Evolutionary conservation across 2,888 invertebrate species (phyloP).

Genomic region (Lycocerus yunnanus): DNA sequence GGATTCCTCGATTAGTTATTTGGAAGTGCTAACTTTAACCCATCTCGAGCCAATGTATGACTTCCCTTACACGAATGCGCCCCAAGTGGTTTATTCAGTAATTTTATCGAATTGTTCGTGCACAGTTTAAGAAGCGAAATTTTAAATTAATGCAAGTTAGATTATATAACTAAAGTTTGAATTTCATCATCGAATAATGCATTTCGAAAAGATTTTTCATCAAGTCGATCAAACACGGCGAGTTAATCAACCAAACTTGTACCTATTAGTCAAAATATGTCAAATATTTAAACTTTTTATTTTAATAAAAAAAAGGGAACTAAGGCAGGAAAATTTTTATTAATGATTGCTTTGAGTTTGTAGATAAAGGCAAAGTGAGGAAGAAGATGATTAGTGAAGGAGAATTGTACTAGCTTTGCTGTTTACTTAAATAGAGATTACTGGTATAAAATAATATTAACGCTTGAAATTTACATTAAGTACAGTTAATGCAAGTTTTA

Average conservation of each 20-base stretch:
- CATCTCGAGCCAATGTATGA: conserved; percentile 23
- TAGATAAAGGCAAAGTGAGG: not conserved
- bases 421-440: not conserved
- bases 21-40: conserved; percentile 26
- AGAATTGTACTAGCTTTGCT: not conserved
- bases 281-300: too few species aligned
- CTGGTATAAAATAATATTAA: not conserved
- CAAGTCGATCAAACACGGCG: not conserved
- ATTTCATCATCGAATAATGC: not conserved
- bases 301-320: not conserved
- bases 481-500: not conserved
- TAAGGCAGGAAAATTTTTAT: not conserved
- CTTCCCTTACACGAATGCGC: conserved; percentile 20
- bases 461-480: not conserved
- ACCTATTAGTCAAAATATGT: too few species aligned
- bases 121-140: conserved; percentile 4
- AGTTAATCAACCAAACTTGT: too few species aligned
- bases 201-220: not conserved
- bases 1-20: conserved; percentile 26
- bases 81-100: conserved; percentile 23
- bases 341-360: not conserved
- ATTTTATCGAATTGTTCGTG: conserved; percentile 18
- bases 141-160: not conserved
- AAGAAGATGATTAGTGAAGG: not conserved
- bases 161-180: not conserved